A percentile compares a stretch with the other conserved stretches of the same genome.
Conservation (phyloP, 1,140 invertebrate genomes). For the Monomorium pharaonis region DNA sequence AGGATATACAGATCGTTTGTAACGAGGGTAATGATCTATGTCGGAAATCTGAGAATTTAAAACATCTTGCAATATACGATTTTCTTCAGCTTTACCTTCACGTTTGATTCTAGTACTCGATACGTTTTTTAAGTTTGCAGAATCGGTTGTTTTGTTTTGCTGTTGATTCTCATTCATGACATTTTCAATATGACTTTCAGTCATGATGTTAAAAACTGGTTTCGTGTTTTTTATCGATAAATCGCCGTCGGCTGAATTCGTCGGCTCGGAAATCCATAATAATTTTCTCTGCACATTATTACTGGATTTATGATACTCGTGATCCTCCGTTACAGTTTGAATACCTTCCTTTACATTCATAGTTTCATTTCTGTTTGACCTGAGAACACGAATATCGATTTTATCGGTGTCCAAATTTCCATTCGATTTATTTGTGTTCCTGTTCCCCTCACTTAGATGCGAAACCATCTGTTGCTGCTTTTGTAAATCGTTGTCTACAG, state of each 20-base stretch:
- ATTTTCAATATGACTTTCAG: neutral
- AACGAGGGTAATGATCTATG: neutral
- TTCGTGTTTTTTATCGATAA: neutral
- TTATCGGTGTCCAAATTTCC: conserved; percentile 28
- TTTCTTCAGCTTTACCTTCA: neutral
- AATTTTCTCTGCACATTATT: conserved; percentile 40
- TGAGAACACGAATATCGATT: conserved; percentile 30
- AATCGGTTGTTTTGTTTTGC: neutral
- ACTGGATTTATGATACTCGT: neutral
- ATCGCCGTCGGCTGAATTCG: neutral
- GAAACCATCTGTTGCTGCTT: conserved; percentile 51
- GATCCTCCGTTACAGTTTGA: neutral
- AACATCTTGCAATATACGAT: neutral
- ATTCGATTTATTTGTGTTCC: conserved; percentile 41
- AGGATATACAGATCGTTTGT: neutral
- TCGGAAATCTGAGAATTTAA: neutral
- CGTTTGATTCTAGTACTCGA: neutral
- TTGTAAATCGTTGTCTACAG: conserved; percentile 9
- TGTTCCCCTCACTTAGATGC: neutral
- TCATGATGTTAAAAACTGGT: neutral
- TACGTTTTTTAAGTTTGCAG: neutral
- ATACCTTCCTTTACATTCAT: conserved; percentile 41
- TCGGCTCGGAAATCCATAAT: conserved; percentile 39
- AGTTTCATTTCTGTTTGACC: conserved; percentile 54
- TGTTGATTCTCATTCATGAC: neutral